A percentile compares a stretch with the other conserved stretches of the same genome.
phyloP scores from a whole-genome alignment of 2,888 invertebrate genomes.

The Amphipoea lucens region DNA sequence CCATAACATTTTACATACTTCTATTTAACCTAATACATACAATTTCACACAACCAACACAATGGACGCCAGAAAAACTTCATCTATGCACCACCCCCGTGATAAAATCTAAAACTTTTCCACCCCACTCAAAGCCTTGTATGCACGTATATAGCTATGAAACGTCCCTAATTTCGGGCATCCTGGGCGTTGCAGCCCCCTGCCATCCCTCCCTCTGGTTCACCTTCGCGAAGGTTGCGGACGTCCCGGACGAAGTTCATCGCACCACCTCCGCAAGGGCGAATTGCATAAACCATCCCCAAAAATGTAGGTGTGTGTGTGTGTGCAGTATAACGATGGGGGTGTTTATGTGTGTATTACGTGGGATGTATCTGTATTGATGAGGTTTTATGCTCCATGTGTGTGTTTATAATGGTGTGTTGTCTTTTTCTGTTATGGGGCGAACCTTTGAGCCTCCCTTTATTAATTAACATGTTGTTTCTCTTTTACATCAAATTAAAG shows the following conservation, averaged over 20 bases:
- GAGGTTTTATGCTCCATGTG: constrained; percentile 14
- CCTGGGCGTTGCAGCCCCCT: constrained; percentile 61
- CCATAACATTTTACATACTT: not conserved
- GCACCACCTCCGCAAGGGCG: constrained; percentile 66
- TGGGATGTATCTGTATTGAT: constrained; percentile 7
- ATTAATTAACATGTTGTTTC: constrained; percentile 15
- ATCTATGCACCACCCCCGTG: constrained; percentile 10
- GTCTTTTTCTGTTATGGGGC: constrained; percentile 14
- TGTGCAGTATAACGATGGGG: not conserved
- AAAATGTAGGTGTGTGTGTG: constrained; percentile 34
- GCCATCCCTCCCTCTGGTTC: constrained; percentile 43
- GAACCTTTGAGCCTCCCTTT: not conserved
- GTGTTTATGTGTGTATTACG: constrained; percentile 36
- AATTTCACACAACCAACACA: constrained; percentile 3
- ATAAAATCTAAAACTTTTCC: constrained; percentile 30
- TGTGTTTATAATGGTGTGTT: constrained; percentile 21
- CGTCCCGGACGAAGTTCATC: constrained; percentile 69
- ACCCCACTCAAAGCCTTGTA: constrained; percentile 30
- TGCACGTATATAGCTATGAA: constrained; percentile 52
- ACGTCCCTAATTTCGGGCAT: constrained; percentile 50
- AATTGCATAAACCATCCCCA: constrained; percentile 68
- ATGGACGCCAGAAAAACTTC: constrained; percentile 1
- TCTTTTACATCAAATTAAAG: constrained; percentile 2
- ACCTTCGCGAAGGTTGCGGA: constrained; percentile 65
- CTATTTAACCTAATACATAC: not conserved